Percentiles rank a stretch among this genome's conserved stretches.
Evolutionary conservation across 2,888 invertebrate species (phyloP).

Genomic region (Sarcophaga carnaria): DNA sequence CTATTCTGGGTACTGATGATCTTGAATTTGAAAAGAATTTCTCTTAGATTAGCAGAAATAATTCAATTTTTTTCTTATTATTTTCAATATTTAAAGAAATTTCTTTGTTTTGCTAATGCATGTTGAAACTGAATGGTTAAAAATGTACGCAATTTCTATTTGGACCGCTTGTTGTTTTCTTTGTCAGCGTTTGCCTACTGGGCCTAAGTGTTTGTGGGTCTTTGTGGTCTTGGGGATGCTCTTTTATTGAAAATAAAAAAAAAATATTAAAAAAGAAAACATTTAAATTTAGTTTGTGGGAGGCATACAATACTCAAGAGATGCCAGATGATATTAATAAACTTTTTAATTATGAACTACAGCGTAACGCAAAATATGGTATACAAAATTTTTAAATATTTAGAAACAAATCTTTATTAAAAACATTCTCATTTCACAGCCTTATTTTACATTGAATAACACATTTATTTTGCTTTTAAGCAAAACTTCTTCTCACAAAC

Average conservation of each 20-base stretch:
- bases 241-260: slow-evolving; percentile 58
- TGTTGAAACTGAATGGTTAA: slow-evolving; percentile 3
- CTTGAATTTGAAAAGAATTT: neutral
- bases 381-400: neutral
- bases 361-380: neutral
- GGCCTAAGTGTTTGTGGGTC: slow-evolving; percentile 34
- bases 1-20: neutral
- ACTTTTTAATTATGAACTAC: neutral
- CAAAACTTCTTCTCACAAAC: too few relatives aligned
- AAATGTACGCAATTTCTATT: slow-evolving; percentile 44
- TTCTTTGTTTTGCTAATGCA: slow-evolving; percentile 54
- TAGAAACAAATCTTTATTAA: too few relatives aligned
- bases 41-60: too few relatives aligned
- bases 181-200: slow-evolving; percentile 56
- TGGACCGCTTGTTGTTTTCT: slow-evolving; percentile 36
- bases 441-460: too few relatives aligned
- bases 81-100: slow-evolving; percentile 39
- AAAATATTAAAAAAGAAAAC: slow-evolving; percentile 47
- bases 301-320: slow-evolving; percentile 44
- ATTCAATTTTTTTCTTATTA: neutral
- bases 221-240: slow-evolving; percentile 33
- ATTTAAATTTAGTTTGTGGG: slow-evolving; percentile 49
- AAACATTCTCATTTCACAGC: too few relatives aligned
- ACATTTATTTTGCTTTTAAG: too few relatives aligned
- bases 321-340: slow-evolving; percentile 34